Evolutionary conservation across 2,113 vertebrate species (phyloP), one percentile per base, ranked within the genome.

Genomic region (Nycticorax nycticorax): DNA sequence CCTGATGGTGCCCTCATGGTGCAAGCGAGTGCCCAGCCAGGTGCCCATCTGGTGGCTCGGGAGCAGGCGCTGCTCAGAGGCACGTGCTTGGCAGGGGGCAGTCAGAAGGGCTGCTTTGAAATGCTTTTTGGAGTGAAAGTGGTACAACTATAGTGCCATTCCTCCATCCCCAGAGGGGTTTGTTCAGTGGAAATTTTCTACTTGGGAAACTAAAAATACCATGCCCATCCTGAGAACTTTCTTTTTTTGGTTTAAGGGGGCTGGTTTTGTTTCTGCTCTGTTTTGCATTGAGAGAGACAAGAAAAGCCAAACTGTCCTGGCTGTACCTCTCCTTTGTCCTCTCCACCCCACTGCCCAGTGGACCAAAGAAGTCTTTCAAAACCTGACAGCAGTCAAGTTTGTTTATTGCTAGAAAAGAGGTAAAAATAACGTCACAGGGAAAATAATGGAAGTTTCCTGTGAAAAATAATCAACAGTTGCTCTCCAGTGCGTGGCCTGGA

Each of bases 51-150:
- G 82, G 82, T 80, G 76, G 48, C 75, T 60, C 1, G 0, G 33
- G 75, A 76, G 62, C 39, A 22, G 77, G 62, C 3, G 18, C n/a
- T 64, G 83, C 79, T 8, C 0, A 2, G 39, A 84, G 80, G 32
- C 81, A 69, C 68, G 10, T 8, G 32, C 80, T 53, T 0, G 0
- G 35, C 4, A 1, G 5, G 22, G 73, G 32, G 20, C 0, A 0
- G 39, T 41, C 80, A 77, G 53, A 88, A 80, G 80, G 43, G 71
- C 67, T 79, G 57, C 75, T 69, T 50, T 68, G 18, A 64, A 73
- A 55, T 26, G 53, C 22, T 77, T 89, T 84, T 45, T 3, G 2
- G 79, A 74, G 45, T 62, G 22, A 41, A 88, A 92, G 20, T 21
- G 59, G 59, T 45, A 55, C 41, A 79, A 32, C 63, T 47, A 50